Evolutionary conservation across 2,113 vertebrate genomes (phyloP).

Genomic region (Alligator sinensis): DNA sequence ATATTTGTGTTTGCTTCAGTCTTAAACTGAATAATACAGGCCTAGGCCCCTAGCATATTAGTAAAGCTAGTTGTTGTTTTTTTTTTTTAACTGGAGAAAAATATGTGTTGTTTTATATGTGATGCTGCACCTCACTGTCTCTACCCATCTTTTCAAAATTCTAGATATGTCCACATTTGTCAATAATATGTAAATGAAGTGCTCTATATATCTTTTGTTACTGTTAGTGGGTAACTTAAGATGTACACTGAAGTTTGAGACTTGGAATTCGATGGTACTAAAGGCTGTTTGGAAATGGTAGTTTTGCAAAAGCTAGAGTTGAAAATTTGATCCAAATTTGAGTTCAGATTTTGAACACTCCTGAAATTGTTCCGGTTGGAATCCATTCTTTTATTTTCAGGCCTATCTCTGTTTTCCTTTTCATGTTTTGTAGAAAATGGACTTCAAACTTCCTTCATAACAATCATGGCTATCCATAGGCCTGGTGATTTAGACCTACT

Average conservation of each 20-base stretch:
- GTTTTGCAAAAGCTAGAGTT: background rate
- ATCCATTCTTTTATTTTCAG: background rate
- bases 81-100: too few species aligned
- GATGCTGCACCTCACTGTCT: too few species aligned
- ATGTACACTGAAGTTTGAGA: background rate
- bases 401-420: background rate
- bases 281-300: background rate
- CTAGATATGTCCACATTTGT: too few species aligned
- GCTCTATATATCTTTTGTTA: background rate
- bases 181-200: background rate
- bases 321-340: background rate
- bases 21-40: too few species aligned
- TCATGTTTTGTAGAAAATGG: background rate
- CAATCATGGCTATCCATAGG: background rate
- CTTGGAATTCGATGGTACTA: background rate
- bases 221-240: background rate
- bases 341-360: background rate
- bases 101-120: too few species aligned
- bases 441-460: background rate
- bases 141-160: background rate
- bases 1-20: too few species aligned
- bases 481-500: background rate
- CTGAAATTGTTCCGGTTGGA: background rate
- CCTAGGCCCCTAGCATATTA: too few species aligned
- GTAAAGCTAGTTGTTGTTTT: too few species aligned